Conservation (phyloP, 1,140 invertebrate species). For the Danaus melanippus region DNA sequence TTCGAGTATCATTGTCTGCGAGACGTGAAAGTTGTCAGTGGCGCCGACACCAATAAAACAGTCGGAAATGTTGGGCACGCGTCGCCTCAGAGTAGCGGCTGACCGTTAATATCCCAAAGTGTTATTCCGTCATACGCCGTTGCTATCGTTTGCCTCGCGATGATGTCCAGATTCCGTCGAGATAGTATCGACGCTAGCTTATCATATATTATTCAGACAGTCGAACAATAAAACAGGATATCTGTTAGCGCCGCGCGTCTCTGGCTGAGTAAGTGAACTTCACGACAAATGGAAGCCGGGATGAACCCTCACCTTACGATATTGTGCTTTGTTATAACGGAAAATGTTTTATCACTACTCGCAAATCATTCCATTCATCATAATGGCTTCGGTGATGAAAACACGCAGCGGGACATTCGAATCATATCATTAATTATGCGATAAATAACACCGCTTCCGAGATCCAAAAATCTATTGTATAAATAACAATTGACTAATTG, state of each 20-base stretch:
- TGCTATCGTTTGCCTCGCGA: constrained; percentile 39
- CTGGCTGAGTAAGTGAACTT: constrained; percentile 29
- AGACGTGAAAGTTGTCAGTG: constrained; percentile 64
- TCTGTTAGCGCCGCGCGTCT: constrained; percentile 44
- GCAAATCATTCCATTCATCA: constrained; percentile 19
- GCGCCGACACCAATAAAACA: constrained; percentile 67
- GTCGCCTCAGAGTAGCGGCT: constrained; percentile 25
- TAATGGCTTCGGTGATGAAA: constrained; percentile 25
- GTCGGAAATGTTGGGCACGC: constrained; percentile 42
- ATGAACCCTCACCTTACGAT: constrained; percentile 35
- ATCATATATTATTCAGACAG: constrained; percentile 60
- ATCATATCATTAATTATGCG: constrained; percentile 18
- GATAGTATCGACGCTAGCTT: constrained; percentile 42
- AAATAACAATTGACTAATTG: constrained; percentile 51
- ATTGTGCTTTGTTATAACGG: constrained; percentile 23
- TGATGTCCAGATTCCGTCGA: constrained; percentile 36
- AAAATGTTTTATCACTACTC: constrained; percentile 24
- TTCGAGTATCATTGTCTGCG: constrained; percentile 63
- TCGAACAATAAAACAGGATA: constrained; percentile 57
- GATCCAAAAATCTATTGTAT: constrained; percentile 21
- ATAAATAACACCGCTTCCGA: constrained; percentile 4
- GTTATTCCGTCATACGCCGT: constrained; percentile 34
- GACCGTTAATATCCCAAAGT: constrained; percentile 39
- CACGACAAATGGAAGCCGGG: constrained; percentile 48
- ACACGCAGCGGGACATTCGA: constrained; percentile 22